Evolutionary conservation across 2,113 vertebrate species (phyloP), one percentile per base, ranked within the genome.

Genomic region (Megaceryle maxima): DNA sequence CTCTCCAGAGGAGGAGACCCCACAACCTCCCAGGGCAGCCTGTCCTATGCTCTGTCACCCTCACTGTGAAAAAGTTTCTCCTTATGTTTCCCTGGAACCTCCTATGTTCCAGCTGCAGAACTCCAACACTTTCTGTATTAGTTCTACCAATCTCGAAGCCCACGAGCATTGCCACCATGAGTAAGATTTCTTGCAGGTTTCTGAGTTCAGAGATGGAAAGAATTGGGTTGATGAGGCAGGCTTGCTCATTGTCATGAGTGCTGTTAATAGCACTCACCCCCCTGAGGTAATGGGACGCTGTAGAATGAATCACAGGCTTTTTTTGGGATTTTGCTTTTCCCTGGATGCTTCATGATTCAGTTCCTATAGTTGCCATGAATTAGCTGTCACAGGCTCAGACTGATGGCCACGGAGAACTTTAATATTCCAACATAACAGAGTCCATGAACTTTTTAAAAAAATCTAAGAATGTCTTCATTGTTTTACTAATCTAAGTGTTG

Each of bases 241-340:
- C 90, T 96, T 91, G 66, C 94, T 96, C 92, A 96, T 66, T 94
- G 44, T 96, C 92, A 60, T 50, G 76, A 94, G 67, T 62, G 68
- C 69, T 88, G 93, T 59, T 60, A 74, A 76, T 33, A 59, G 29
- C 85, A 76, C 72, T 94, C 35, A 50, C 74, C 41, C 62, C 75
- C 43, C 35, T 35, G 80, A 96, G 96, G 92, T 75, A 96, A 64
- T 8, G 74, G 91, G 87, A 76, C 7, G 16, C 84, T 93, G 68
- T 74, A 43, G 83, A 64, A 95, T 97, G 97, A 98, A 88, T 98
- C 97, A 97, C 59, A 76, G 85, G 39, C 92, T 96, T 97, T 97
- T 97, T 97, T 96, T 92, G 68, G 83, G 77, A 80, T 85, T 94
- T 72, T 72, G 13, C 14, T 96, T 97, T 95, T 83, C 63, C 87